Percentiles rank a stretch among this genome's conserved stretches.
Evolutionary conservation across 2,888 invertebrate genomes (phyloP).

Genomic region (Timandra comae): DNA sequence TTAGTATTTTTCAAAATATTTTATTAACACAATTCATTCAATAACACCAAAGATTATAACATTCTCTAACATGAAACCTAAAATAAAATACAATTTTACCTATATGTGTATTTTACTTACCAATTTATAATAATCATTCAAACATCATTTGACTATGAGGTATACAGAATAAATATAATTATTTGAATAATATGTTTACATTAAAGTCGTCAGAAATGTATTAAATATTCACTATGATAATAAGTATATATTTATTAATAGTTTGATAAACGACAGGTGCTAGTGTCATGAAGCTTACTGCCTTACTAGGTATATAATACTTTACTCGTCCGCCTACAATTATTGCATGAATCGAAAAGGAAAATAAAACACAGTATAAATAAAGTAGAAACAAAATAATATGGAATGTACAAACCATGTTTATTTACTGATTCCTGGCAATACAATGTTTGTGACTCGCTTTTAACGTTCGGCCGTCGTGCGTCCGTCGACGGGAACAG

Average conservation of each 20-base stretch:
- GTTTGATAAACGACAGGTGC: constrained; percentile 50
- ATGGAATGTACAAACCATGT: constrained; percentile 90
- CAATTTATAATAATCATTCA: constrained; percentile 72
- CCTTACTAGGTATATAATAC: constrained; percentile 42
- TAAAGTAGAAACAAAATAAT: constrained; percentile 81
- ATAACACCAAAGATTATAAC: constrained; percentile 78
- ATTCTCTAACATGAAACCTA: constrained; percentile 77
- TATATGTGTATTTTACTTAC: constrained; percentile 71
- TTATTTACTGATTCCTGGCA: constrained; percentile 81
- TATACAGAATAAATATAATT: constrained; percentile 72
- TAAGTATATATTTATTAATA: constrained; percentile 35
- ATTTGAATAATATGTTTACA: constrained; percentile 56
- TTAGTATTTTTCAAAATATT: constrained; percentile 74
- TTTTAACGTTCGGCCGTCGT: constrained; percentile 38
- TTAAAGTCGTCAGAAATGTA: constrained; percentile 66
- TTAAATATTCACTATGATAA: constrained; percentile 34
- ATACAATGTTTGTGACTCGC: constrained; percentile 71
- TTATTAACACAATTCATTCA: constrained; percentile 79
- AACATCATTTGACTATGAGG: constrained; percentile 74
- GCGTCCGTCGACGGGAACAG: constrained; percentile 41
- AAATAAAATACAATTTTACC: constrained; percentile 74
- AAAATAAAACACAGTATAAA: constrained; percentile 71
- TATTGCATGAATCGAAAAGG: constrained; percentile 47
- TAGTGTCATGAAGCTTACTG: constrained; percentile 55
- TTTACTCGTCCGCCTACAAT: constrained; percentile 42